A percentile compares a stretch with the other conserved stretches of the same genome.
phyloP scores from a whole-genome alignment of 2,888 invertebrate species.

The Erannis defoliaria region DNA sequence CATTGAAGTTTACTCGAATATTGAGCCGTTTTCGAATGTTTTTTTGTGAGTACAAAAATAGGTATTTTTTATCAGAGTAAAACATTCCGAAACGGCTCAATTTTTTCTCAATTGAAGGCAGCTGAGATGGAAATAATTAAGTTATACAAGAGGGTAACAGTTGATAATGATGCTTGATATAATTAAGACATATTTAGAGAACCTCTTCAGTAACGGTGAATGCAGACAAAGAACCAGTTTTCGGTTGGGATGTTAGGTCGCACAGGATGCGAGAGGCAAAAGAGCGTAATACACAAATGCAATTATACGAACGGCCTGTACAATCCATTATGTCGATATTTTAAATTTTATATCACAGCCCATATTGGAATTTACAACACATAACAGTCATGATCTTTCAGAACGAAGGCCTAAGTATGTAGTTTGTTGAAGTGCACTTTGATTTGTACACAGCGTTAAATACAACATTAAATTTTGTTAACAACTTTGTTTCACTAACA shows the following conservation, averaged over 20 bases:
- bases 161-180: background rate
- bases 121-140: too few species aligned
- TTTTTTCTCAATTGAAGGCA: too few species aligned
- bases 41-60: conserved; percentile 67
- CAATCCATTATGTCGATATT: conserved; percentile 89
- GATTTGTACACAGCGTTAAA: conserved; percentile 85
- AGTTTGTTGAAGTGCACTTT: conserved; percentile 84
- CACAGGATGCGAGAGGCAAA: conserved; percentile 53
- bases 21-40: conserved; percentile 57
- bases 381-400: conserved; percentile 76
- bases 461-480: conserved; percentile 80
- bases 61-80: conserved; percentile 57
- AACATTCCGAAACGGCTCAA: conserved; percentile 56
- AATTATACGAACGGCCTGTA: conserved; percentile 89
- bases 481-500: conserved; percentile 76
- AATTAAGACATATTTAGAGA: background rate
- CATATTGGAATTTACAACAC: conserved; percentile 91
- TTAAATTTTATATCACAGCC: conserved; percentile 91
- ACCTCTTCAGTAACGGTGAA: background rate
- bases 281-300: conserved; percentile 71
- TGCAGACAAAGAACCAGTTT: background rate
- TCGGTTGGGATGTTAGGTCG: conserved; percentile 7
- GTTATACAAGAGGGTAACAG: too few species aligned
- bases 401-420: conserved; percentile 80
- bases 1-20: conserved; percentile 12